These are phyloP conservation scores for Tiphia femorata DNA, from an alignment of 2,888 invertebrate genomes.

Conservation along the genomic window DNA sequence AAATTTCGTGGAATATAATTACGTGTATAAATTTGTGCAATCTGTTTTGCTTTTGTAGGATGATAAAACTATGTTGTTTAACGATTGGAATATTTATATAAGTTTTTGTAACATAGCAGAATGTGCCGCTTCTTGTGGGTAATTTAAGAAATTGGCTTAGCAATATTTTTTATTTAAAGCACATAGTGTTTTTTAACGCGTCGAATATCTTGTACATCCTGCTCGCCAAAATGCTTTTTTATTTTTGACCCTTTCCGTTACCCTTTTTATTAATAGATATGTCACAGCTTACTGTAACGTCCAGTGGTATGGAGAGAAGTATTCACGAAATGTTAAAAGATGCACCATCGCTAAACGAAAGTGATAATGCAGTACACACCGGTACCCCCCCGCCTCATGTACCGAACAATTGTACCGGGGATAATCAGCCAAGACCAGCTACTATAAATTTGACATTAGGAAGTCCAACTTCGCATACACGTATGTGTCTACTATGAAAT, in stretches of 20 bases:
- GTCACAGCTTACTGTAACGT: constrained; percentile 39
- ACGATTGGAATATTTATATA: too few species aligned
- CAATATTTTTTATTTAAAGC: background rate
- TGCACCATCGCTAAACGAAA: constrained; percentile 82
- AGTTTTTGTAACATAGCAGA: too few species aligned
- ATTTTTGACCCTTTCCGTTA: background rate
- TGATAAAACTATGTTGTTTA: too few species aligned
- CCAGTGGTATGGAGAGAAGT: constrained; percentile 73
- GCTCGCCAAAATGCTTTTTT: background rate
- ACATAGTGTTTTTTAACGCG: background rate
- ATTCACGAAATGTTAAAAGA: constrained; percentile 91
- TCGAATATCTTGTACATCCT: background rate
- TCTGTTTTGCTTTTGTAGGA: too few species aligned
- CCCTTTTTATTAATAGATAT: constrained; percentile 25
- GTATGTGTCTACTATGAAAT: constrained; percentile 40
- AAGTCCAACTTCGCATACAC: constrained; percentile 72
- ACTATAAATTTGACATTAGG: constrained; percentile 79
- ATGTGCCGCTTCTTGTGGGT: background rate
- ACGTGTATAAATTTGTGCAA: too few species aligned
- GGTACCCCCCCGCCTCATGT: constrained; percentile 76
- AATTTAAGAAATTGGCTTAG: constrained; percentile 3
- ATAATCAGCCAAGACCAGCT: constrained; percentile 74
- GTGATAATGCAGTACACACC: constrained; percentile 80
- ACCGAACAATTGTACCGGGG: constrained; percentile 55
- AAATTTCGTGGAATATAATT: too few species aligned